These are phyloP conservation scores for Dissostichus mawsoni DNA, from an alignment of 2,113 vertebrate genomes.

Conservation along the genomic window DNA sequence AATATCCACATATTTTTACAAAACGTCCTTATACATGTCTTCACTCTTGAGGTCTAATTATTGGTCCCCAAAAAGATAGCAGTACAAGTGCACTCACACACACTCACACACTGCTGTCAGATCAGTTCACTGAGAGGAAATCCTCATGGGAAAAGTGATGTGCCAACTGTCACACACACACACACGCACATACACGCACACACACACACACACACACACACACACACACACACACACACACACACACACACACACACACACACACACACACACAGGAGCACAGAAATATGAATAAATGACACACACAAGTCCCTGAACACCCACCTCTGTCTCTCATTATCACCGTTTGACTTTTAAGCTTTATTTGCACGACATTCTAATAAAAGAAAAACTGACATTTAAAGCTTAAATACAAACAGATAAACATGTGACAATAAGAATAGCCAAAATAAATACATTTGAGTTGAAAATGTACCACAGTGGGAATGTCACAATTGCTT, in stretches of 20 bases:
- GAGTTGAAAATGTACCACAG: not conserved
- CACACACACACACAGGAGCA: not conserved
- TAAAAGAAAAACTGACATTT: not conserved
- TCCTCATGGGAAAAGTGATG: slow-evolving; percentile 9
- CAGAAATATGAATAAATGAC: slow-evolving; percentile 9
- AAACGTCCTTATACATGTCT: not conserved
- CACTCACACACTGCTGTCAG: slow-evolving; percentile 21
- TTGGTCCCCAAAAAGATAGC: not conserved
- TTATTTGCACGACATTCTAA: not conserved
- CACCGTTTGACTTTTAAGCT: slow-evolving; percentile 15
- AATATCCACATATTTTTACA: not conserved
- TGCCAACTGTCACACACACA: slow-evolving; percentile 11
- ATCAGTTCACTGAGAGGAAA: slow-evolving; percentile 11
- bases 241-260: not conserved
- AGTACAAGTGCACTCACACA: not conserved
- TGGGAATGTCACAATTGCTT: too few species aligned
- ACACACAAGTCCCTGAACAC: not conserved
- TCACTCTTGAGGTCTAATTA: not conserved
- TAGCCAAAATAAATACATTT: not conserved
- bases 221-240: not conserved
- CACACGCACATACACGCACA: not conserved
- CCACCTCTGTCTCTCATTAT: slow-evolving; percentile 12
- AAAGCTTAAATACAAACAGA: not conserved
- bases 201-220: not conserved
- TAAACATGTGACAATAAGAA: not conserved